Evolutionary conservation across 2,888 invertebrate genomes (phyloP).

Genomic region (Ernsta delagoae): DNA sequence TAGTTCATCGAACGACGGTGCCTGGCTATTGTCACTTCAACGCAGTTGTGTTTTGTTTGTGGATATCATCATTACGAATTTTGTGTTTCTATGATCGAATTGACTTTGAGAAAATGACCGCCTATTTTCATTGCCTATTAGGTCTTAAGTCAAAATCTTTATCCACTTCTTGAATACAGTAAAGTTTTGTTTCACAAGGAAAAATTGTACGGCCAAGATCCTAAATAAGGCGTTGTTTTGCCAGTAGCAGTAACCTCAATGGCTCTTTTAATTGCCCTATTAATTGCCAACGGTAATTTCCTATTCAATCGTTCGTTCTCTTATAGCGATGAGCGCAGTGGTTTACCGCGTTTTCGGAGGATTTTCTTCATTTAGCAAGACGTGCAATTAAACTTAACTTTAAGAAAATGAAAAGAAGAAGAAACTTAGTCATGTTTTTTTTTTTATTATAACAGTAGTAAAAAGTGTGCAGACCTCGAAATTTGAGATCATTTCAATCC

Average conservation of each 20-base stretch:
- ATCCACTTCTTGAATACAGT: constrained; percentile 7
- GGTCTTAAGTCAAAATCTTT: not conserved
- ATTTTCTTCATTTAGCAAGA: not conserved
- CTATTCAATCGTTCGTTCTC: constrained; percentile 20
- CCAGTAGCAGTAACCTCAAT: constrained; percentile 20
- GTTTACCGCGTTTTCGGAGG: not conserved
- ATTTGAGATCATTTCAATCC: too few relatives aligned
- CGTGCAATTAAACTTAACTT: not conserved
- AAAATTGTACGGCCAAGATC: constrained; percentile 6
- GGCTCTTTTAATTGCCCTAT: constrained; percentile 27
- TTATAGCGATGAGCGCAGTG: constrained; percentile 9
- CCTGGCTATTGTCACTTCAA: too few relatives aligned
- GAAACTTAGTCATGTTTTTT: too few relatives aligned
- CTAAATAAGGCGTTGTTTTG: constrained; percentile 8
- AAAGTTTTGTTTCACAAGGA: constrained; percentile 9
- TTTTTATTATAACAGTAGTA: too few relatives aligned
- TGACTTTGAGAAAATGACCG: too few relatives aligned
- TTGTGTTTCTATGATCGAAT: too few relatives aligned
- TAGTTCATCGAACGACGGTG: too few relatives aligned
- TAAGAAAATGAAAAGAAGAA: too few relatives aligned
- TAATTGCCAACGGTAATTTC: constrained; percentile 21
- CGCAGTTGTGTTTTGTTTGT: too few relatives aligned
- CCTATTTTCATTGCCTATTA: too few relatives aligned
- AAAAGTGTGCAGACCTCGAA: too few relatives aligned
- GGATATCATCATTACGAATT: too few relatives aligned